Base-by-base conservation (phyloP, 2,797 vertebrate species). In the Eutrigla gurnardus region DNA sequence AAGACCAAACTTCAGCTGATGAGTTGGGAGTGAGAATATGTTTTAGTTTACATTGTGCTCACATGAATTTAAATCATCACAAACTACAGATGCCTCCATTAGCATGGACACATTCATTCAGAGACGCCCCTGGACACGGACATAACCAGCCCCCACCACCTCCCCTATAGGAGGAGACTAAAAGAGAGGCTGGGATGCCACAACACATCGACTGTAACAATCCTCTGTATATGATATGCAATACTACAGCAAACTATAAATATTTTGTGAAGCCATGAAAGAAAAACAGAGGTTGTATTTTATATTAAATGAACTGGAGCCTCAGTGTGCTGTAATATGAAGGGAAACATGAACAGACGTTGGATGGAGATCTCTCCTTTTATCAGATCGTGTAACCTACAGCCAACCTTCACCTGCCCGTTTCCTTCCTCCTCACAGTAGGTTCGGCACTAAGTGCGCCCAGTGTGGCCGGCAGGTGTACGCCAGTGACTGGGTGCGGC, bases 401-500 rank as follows among this genome's bases (percentile, higher is more conserved):
- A 76, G 66, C 39, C 36, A 5, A 75, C 63, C 78, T 74, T 85
- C 69, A 82, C 70, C 73, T 42, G 25, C 17, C 37, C n/a, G 5
- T 75, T 15, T 70, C 58, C 53, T 81, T 69, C 77, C 90, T 53
- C 78, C 84, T 93, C 46, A 57, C 95, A 99, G 98, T 94, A 98
- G 97, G 91, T 99, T 99, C 68, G 98, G 98, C 93, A 98, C 97
- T 14, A 98, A 98, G 94, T 99, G 98, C 0, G 97, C 97, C 53
- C 96, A 97, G 75, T 99, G 98, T 2, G 97, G 97, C 71, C 93
- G 98, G 61, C 97, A 99, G 95, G 98, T 99, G 92, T 98, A 96
- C 32, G 98, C 98, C 95, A 99, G 97, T 5, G 98, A 99, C 94
- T 99, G 98, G 98, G 98, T 99, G 88, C 92, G 97, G 65, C 93